phyloP scores from a whole-genome alignment of 2,888 invertebrate species.

The Heliconius ismenius region DNA sequence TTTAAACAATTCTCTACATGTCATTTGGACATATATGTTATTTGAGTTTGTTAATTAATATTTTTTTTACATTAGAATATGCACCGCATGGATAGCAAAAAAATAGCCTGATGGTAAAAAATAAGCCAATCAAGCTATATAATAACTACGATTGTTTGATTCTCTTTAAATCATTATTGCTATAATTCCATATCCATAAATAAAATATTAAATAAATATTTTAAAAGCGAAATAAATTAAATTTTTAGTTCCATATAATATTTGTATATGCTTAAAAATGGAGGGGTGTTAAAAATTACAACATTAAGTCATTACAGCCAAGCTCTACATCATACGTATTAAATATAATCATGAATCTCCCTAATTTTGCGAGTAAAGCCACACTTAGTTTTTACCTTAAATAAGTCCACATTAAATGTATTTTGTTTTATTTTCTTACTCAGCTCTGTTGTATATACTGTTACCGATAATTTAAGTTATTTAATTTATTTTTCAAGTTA shows the following conservation, averaged over 20 bases:
- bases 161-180: neutral
- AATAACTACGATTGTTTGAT: neutral
- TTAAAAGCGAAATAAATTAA: neutral
- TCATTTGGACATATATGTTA: neutral
- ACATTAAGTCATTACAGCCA: neutral
- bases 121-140: neutral
- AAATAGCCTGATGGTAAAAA: neutral
- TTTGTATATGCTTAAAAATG: neutral
- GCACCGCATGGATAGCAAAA: neutral
- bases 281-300: neutral
- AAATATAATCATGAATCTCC: neutral
- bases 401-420: neutral
- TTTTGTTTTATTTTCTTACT: neutral
- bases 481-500: no score
- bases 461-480: no score
- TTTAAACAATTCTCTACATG: conserved; percentile 69
- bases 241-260: neutral
- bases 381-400: no score
- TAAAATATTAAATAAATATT: neutral
- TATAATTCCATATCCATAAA: neutral
- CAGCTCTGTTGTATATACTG: neutral
- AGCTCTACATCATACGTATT: neutral
- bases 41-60: neutral
- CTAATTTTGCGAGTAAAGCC: neutral
- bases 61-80: neutral